A percentile compares a stretch with the other conserved stretches of the same genome.
These are phyloP conservation scores for Heterotilapia buettikoferi DNA, from an alignment of 2,113 vertebrate species.

Conservation along the genomic window DNA sequence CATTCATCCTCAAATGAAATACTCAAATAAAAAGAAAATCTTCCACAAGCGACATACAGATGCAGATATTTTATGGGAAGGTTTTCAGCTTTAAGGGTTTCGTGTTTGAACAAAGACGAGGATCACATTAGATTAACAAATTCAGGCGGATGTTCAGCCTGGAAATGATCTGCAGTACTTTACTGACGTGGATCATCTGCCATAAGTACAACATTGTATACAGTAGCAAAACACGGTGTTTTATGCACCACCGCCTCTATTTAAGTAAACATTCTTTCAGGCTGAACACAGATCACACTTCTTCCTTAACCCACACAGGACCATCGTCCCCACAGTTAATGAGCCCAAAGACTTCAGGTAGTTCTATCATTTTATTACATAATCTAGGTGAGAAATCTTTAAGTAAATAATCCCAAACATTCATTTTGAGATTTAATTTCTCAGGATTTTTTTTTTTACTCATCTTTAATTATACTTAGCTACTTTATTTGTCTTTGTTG, in stretches of 20 bases:
- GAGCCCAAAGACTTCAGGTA: neutral
- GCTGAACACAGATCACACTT: neutral
- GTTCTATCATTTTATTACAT: neutral
- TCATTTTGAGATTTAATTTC: neutral
- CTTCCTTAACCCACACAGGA: accelerated
- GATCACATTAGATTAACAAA: neutral
- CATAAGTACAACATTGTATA: neutral
- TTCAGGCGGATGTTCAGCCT: no score
- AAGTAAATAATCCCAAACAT: neutral
- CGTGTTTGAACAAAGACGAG: neutral
- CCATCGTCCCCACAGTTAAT: neutral
- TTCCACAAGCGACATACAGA: neutral
- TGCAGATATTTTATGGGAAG: neutral
- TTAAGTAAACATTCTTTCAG: neutral
- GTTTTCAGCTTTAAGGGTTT: neutral
- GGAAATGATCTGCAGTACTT: neutral
- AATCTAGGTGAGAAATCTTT: neutral
- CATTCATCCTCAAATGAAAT: neutral
- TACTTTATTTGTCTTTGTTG: neutral
- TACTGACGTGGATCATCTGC: neutral
- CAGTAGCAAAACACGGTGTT: accelerated
- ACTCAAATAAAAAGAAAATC: no score
- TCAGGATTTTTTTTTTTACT: neutral
- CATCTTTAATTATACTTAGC: neutral
- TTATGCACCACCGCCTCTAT: neutral